Evolutionary conservation across 37 sponge, comb jelly and placozoan genomes (phyloP), one percentile per base, ranked within the genome.

Genomic region (Beroe forskalii): DNA sequence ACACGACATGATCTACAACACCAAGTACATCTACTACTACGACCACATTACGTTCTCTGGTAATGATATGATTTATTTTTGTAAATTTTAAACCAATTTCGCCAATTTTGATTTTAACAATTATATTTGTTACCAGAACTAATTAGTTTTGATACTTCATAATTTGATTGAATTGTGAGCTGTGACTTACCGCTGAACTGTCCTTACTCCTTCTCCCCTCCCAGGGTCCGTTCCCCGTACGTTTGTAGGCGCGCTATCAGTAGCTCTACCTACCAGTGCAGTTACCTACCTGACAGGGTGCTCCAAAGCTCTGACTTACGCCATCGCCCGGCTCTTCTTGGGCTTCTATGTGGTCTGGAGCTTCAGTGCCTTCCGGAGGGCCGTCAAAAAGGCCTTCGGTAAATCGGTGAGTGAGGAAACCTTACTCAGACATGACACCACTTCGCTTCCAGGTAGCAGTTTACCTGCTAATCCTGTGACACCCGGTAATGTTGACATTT

Each of bases 1-100:
- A 17, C 99, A 98, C 41, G 99, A 98, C 76, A 35, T 98, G 38
- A 94, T 98, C 36, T 96, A 94, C 92, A 95, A 96, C 55, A 67
- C 93, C 19, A 76, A 76, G 22, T 62, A 98, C 60, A 60, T 98
- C 4, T 86, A 91, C 41, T 90, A 95, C 76, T 96, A 95, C 41
- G 41, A 75, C 86, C 44, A 36, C 20, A 90, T 62, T 42, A 44
- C 90, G 6, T 64, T 66, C 35, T 48, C 67, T 62, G 90, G 67
- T 90, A 44, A 40, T n/a, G 67, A 35, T 61, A 48, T 90, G 38
- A 96, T 94, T 86, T 97, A 96, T 64, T 95, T 96, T 76, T 96
- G 96, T 3, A 96, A 96, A 24, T 96, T 97, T 44, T 96, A 96
- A 36, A 72, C 96, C 43, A 96, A 93, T 35, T 97, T 97, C 89